Conservation (phyloP, 2,888 invertebrate genomes). For the Cerceris rybyensis region DNA sequence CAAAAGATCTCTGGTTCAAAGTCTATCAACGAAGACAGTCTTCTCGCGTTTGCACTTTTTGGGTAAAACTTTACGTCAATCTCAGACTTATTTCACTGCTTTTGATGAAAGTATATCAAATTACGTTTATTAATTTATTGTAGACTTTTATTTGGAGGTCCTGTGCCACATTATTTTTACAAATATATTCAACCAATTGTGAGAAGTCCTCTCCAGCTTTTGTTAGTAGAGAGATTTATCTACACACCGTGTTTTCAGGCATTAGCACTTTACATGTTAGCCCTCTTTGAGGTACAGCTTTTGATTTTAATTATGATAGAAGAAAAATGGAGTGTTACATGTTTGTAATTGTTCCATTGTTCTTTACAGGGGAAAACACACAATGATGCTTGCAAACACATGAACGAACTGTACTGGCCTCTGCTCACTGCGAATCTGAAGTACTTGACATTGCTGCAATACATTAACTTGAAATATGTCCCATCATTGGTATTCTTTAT, state of each 20-base stretch:
- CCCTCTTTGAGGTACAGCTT: slow-evolving; percentile 86
- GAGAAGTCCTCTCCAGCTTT: slow-evolving; percentile 72
- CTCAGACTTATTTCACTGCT: slow-evolving; percentile 5
- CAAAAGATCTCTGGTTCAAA: slow-evolving; percentile 88
- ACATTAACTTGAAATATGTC: slow-evolving; percentile 88
- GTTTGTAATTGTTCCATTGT: neutral
- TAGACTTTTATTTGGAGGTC: slow-evolving; percentile 91
- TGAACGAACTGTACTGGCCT: slow-evolving; percentile 86
- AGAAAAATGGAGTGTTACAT: neutral
- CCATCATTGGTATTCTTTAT: slow-evolving; percentile 86
- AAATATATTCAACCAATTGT: slow-evolving; percentile 77
- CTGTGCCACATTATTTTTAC: slow-evolving; percentile 91
- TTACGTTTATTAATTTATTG: neutral
- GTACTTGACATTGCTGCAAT: slow-evolving; percentile 89
- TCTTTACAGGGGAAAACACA: slow-evolving; percentile 86
- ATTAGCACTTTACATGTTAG: slow-evolving; percentile 88
- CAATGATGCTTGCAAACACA: slow-evolving; percentile 85
- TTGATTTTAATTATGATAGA: too few species aligned
- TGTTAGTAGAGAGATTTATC: slow-evolving; percentile 88
- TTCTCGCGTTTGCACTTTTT: slow-evolving; percentile 89
- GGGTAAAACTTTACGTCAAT: slow-evolving; percentile 83
- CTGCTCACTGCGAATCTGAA: slow-evolving; percentile 89
- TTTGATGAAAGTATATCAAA: neutral
- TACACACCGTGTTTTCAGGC: slow-evolving; percentile 89
- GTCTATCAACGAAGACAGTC: slow-evolving; percentile 85